These are phyloP conservation scores for Terrapene triunguis DNA, from an alignment of 2,113 vertebrate species.

Conservation along the genomic window DNA sequence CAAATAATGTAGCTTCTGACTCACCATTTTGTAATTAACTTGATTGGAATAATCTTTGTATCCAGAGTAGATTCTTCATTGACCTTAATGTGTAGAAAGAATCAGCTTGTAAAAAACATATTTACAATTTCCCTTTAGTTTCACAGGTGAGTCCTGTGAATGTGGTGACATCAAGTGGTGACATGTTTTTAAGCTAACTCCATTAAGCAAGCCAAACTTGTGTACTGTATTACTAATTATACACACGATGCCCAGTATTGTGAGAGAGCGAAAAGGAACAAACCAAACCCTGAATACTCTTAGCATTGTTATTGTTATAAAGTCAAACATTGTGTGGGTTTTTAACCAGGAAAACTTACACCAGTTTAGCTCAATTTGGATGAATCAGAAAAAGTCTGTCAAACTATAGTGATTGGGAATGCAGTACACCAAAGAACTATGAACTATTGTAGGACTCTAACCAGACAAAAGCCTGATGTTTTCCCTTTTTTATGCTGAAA, in stretches of 20 bases:
- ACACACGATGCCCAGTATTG: fast-evolving
- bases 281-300: background rate
- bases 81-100: background rate
- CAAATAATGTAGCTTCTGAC: background rate
- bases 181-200: background rate
- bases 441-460: background rate
- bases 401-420: background rate
- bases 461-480: background rate
- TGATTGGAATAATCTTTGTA: background rate
- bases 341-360: background rate
- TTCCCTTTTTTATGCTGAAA: background rate
- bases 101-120: background rate
- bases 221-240: fast-evolving
- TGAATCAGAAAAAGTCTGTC: background rate
- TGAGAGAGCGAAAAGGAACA: fast-evolving
- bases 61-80: background rate
- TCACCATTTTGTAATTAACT: background rate
- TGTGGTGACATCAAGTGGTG: slow-evolving; percentile 70
- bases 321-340: background rate
- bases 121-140: background rate
- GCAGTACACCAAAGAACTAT: background rate
- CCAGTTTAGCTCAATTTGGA: background rate
- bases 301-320: background rate
- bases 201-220: background rate
- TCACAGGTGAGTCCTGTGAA: slow-evolving; percentile 17